These are phyloP conservation scores for Abrostola triplasia DNA, from an alignment of 2,888 invertebrate genomes.

Conservation along the genomic window DNA sequence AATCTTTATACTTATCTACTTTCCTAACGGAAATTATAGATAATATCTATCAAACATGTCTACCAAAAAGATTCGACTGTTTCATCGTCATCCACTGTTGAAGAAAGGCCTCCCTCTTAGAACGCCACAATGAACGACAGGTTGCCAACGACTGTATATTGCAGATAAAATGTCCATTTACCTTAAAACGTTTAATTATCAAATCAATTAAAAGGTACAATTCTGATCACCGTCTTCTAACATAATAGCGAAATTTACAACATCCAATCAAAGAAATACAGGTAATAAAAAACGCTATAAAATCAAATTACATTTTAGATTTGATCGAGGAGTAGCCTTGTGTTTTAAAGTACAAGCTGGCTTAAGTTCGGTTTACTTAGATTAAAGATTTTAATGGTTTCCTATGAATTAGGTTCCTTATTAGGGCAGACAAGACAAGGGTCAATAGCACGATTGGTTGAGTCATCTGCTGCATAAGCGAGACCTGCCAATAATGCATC, in stretches of 20 bases:
- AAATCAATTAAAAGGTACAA: constrained; percentile 48
- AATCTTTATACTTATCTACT: constrained; percentile 6
- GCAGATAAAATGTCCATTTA: background rate
- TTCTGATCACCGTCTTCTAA: constrained; percentile 47
- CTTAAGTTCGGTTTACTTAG: constrained; percentile 23
- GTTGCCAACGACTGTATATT: background rate
- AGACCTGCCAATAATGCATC: background rate
- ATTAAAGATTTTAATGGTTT: constrained; percentile 13
- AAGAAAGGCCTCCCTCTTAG: no score
- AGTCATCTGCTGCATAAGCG: background rate
- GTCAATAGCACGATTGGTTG: background rate
- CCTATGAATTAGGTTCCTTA: no score
- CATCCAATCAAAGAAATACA: constrained; percentile 56
- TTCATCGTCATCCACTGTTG: no score
- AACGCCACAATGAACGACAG: no score
- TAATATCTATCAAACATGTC: background rate
- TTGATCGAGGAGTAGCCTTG: constrained; percentile 50
- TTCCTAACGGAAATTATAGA: constrained; percentile 2
- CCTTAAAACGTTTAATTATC: constrained; percentile 35
- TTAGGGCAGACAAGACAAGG: no score
- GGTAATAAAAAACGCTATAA: constrained; percentile 60
- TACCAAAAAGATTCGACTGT: background rate
- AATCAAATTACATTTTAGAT: constrained; percentile 55
- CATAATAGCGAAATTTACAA: constrained; percentile 58
- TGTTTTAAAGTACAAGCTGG: constrained; percentile 45